Conservation (phyloP, 2,797 vertebrate genomes). For the Rhyacichthys aspro region DNA sequence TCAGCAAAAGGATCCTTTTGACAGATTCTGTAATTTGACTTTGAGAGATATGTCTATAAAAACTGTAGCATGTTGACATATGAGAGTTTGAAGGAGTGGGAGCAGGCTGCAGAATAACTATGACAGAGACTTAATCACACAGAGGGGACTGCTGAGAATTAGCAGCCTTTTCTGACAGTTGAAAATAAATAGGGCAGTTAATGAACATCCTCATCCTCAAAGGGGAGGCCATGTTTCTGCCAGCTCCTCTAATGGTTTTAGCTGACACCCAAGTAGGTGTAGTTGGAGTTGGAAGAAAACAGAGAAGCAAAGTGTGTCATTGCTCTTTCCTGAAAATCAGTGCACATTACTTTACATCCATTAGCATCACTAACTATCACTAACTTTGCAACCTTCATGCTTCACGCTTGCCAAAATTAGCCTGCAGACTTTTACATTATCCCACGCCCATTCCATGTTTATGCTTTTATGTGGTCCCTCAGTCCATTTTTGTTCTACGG, state of each 20-base stretch:
- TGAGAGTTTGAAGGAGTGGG: constrained; percentile 42
- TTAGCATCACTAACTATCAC: too few species aligned
- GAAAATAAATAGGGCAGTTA: constrained; percentile 82
- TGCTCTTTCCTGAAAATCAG: constrained; percentile 80
- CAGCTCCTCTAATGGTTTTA: constrained; percentile 79
- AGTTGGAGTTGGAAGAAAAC: constrained; percentile 61
- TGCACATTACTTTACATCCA: too few species aligned
- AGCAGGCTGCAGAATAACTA: constrained; percentile 43
- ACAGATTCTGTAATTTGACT: constrained; percentile 45
- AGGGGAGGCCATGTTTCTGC: constrained; percentile 59
- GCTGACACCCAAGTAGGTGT: constrained; percentile 73
- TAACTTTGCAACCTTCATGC: too few species aligned
- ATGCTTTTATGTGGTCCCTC: too few species aligned
- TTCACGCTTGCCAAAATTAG: too few species aligned
- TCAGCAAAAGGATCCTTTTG: constrained; percentile 25
- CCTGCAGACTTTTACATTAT: too few species aligned
- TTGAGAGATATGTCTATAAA: constrained; percentile 33
- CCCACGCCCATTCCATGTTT: too few species aligned
- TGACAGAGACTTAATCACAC: constrained; percentile 66
- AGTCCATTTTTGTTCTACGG: too few species aligned
- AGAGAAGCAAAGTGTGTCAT: constrained; percentile 76
- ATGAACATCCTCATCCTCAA: constrained; percentile 77
- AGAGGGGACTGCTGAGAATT: constrained; percentile 66
- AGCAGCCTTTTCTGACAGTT: constrained; percentile 76
- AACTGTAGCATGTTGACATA: constrained; percentile 43